Evolutionary conservation across 2,113 vertebrate genomes (phyloP).

Genomic region (Neopipo cinnamomea): DNA sequence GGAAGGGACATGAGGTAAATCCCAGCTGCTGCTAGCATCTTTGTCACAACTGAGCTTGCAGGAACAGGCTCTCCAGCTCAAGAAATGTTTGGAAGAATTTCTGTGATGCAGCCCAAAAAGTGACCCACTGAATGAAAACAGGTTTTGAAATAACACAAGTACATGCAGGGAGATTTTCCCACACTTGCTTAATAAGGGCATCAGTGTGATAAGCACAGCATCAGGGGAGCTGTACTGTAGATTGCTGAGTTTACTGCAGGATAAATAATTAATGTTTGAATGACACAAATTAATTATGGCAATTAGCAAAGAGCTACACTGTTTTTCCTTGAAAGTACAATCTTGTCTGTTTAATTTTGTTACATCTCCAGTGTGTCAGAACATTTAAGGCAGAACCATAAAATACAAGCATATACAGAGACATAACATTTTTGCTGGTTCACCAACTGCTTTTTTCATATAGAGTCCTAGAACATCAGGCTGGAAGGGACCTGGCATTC

Average conservation of each 20-base stretch:
- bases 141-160: not conserved
- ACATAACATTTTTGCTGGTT: accelerated
- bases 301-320: not conserved
- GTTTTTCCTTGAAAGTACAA: not conserved
- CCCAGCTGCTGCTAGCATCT: not conserved
- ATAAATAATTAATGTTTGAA: constrained; percentile 51
- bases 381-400: not conserved
- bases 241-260: not conserved
- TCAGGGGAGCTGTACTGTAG: not conserved
- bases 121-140: not conserved
- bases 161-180: not conserved
- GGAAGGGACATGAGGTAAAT: not conserved
- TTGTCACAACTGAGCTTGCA: not conserved
- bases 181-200: not conserved
- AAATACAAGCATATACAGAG: not conserved
- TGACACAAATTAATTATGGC: constrained; percentile 15
- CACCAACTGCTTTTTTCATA: not conserved
- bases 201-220: not conserved
- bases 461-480: not conserved
- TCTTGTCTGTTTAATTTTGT: not conserved
- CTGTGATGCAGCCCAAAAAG: not conserved
- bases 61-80: accelerated
- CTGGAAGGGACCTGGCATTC: not conserved
- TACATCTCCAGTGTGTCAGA: not conserved
- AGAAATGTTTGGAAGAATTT: not conserved